A percentile compares a stretch with the other conserved stretches of the same genome.
Evolutionary conservation across 2,888 invertebrate species (phyloP).

Genomic region (Mythimna vitellina): DNA sequence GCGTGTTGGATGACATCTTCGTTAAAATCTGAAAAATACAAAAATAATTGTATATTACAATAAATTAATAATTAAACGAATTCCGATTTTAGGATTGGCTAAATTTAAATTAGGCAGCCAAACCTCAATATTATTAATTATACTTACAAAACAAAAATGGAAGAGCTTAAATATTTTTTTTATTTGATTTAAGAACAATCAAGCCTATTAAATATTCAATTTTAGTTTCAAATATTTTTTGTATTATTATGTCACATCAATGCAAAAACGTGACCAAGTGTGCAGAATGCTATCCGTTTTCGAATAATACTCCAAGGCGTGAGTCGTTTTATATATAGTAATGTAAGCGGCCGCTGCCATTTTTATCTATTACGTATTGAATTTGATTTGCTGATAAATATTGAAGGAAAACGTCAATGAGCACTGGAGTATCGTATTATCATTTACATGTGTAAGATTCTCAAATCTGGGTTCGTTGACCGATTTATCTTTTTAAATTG

Average conservation of each 20-base stretch:
- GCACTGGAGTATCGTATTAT: conserved; percentile 30
- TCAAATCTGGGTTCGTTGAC: conserved; percentile 42
- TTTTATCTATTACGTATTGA: conserved; percentile 50
- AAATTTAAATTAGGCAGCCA: background rate
- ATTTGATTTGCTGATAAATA: conserved; percentile 52
- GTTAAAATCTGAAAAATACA: background rate
- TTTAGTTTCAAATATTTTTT: background rate
- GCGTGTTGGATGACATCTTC: conserved; percentile 30
- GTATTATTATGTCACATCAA: background rate
- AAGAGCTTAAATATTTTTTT: background rate
- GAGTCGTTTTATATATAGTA: conserved; percentile 49
- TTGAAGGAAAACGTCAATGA: conserved; percentile 30
- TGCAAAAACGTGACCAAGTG: conserved; percentile 45
- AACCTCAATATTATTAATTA: background rate
- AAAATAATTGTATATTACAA: background rate
- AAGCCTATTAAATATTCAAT: conserved; percentile 7
- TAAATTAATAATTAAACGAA: no score
- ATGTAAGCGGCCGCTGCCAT: conserved; percentile 20
- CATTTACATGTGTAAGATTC: conserved; percentile 25
- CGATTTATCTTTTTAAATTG: conserved; percentile 4
- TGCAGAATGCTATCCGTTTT: conserved; percentile 38
- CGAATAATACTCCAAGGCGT: conserved; percentile 31
- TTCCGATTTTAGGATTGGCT: background rate
- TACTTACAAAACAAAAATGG: no score
- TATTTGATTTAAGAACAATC: conserved; percentile 1